Base-by-base conservation (phyloP, 1,140 invertebrate genomes). In the Hormaphis cornu region DNA sequence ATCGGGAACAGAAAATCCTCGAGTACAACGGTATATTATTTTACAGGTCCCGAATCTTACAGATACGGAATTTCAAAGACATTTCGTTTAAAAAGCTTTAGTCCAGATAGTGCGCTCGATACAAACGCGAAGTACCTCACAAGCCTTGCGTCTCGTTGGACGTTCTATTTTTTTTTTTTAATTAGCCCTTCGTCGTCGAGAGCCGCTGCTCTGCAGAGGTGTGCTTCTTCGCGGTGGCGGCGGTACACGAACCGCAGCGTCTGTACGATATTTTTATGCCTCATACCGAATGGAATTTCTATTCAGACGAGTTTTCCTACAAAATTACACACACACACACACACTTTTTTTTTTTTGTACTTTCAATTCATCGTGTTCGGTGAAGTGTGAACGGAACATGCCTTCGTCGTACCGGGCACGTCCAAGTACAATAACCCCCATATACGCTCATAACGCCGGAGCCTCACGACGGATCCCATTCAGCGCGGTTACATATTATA, bases 311-410 rank as follows among this genome's bases (percentile, higher is more conserved):
- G 61, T 66, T 66, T 66, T 35, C 61, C 28, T 22, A 33, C 22
- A 66, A 48, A 33, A 48, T 66, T 48, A 48, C 50, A 66, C 14
- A 66, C 28, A 66, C 40, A 40, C 37, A n/a, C n/a, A n/a, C n/a
- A n/a, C n/a, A n/a, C n/a, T n/a, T n/a, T 40, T 40, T 50, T 66
- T 66, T 63, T 66, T 66, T 66, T 66, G 61, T 66, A 66, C 61
- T 66, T 66, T 66, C 61, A 66, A 66, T 66, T 66, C 61, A 66
- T 48, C 61, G 61, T 66, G 61, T 50, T 66, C 61, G 30, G 61
- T 66, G 61, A 50, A 66, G 61, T 66, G 61, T 66, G 61, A 66
- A 66, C 61, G 61, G 20, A 48, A 66, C 61, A 66, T 66, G 50
- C 61, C 61, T 66, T 66, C 44, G n/a, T n/a, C n/a, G 35, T 66